Evolutionary conservation across 2,888 invertebrate species (phyloP), one percentile per base, ranked within the genome.

Genomic region (Orthonychiurus folsomi): DNA sequence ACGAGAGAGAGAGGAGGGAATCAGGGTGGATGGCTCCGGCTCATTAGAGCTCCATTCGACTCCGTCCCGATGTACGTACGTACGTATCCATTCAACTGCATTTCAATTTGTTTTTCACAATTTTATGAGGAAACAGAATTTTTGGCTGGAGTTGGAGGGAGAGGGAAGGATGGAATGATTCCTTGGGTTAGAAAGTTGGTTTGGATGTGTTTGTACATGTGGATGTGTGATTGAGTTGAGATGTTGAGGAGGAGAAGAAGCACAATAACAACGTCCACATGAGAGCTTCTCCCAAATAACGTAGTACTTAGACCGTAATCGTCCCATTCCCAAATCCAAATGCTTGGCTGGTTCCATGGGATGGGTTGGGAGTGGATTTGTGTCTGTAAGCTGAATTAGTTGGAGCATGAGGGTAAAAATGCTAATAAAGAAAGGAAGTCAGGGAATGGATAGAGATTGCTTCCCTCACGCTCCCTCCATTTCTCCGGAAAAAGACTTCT

Each of bases 11-110:
- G n/a, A n/a, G n/a, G n/a, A n/a, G n/a, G n/a, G n/a, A n/a, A n/a
- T n/a, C n/a, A n/a, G n/a, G n/a, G n/a, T n/a, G n/a, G n/a, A n/a
- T 62, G 63, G 65, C 65, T 66, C 68, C 66, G 67, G 69, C 68
- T 71, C 70, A 71, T 71, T 71, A 71, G 68, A 66, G 67, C 66
- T 68, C 68, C 66, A 71, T 71, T 71, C 70, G 69, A 66, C n/a
- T n/a, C n/a, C n/a, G n/a, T n/a, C n/a, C n/a, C n/a, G n/a, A n/a
- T n/a, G 15, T 37, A 66, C 66, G 68, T 68, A 12, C 67, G 69
- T 70, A 67, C 67, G 66, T 67, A 65, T 70, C 67, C 64, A 68
- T 68, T 68, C 66, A 66, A 59, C 58, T 37, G 23, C n/a, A 12
- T 24, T 28, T 60, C 21, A 24, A 61, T 50, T 55, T 12, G 25